Conservation (phyloP, 1,140 invertebrate species). For the Melitaea cinxia region DNA sequence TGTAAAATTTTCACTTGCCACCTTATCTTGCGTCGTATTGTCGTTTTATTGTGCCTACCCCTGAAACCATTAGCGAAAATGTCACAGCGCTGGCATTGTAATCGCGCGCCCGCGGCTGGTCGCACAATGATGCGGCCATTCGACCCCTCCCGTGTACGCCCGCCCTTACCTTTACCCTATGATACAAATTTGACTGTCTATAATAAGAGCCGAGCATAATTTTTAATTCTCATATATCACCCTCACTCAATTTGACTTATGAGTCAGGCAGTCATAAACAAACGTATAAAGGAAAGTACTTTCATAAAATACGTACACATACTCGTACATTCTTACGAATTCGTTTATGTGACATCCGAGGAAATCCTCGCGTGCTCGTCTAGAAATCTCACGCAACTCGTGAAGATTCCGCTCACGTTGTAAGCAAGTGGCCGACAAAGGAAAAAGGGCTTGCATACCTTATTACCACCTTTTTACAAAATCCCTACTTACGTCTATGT, state of each 20-base stretch:
- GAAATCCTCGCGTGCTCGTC: conserved; percentile 50
- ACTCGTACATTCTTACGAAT: conserved; percentile 56
- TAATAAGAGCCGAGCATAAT: conserved; percentile 67
- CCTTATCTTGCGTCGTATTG: conserved; percentile 79
- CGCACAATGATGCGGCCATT: conserved; percentile 72
- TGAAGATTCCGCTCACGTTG: conserved; percentile 75
- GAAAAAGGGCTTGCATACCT: conserved; percentile 79
- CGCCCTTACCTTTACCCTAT: conserved; percentile 66
- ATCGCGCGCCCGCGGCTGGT: conserved; percentile 65
- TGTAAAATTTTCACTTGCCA: conserved; percentile 79
- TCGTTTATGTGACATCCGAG: conserved; percentile 54
- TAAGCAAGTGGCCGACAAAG: conserved; percentile 77
- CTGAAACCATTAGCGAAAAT: conserved; percentile 80
- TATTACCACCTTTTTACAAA: conserved; percentile 77
- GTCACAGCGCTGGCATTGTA: conserved; percentile 77
- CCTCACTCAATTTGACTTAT: conserved; percentile 41
- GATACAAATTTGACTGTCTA: conserved; percentile 71
- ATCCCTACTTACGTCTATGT: conserved; percentile 68
- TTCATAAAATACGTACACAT: conserved; percentile 35
- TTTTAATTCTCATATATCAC: conserved; percentile 40
- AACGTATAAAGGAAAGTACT: conserved; percentile 38
- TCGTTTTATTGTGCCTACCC: conserved; percentile 79
- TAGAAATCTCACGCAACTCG: conserved; percentile 60
- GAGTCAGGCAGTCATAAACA: conserved; percentile 35
- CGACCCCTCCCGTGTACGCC: conserved; percentile 61